Conservation (phyloP, 2,888 invertebrate genomes). For the Xylota sylvarum region DNA sequence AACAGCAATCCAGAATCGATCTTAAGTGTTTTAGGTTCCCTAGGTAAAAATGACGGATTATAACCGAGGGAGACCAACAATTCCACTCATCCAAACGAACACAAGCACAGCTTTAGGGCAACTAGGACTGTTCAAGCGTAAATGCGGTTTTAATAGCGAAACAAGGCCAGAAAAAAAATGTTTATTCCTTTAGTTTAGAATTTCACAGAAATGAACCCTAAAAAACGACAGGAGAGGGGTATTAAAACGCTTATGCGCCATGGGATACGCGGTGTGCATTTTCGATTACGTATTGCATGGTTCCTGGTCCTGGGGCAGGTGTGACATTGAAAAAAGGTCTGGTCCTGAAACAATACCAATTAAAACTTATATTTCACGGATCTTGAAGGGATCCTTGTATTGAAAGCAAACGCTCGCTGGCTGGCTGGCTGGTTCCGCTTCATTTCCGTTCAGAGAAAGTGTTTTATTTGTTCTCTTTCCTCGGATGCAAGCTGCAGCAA, state of each 20-base stretch:
- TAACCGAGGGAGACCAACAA: conserved; percentile 23
- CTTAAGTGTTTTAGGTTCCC: conserved; percentile 66
- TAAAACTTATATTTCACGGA: conserved; percentile 38
- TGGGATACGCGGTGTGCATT: conserved; percentile 42
- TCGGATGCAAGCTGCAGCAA: conserved; percentile 57
- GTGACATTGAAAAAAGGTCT: conserved; percentile 61
- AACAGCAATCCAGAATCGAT: conserved; percentile 52
- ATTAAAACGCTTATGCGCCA: conserved; percentile 62
- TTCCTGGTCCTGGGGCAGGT: conserved; percentile 47
- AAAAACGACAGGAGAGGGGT: conserved; percentile 45
- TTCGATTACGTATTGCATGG: conserved; percentile 4
- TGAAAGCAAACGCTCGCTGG: conserved; percentile 18
- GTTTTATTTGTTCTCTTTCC: background rate
- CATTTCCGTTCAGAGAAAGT: conserved; percentile 37
- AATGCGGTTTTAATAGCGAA: conserved; percentile 65
- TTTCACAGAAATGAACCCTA: conserved; percentile 50
- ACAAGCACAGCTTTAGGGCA: background rate
- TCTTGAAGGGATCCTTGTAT: background rate
- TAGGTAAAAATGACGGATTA: conserved; percentile 32
- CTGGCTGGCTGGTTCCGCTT: conserved; percentile 27
- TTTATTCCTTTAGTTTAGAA: conserved; percentile 54
- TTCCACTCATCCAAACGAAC: conserved; percentile 53
- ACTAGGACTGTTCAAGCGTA: conserved; percentile 52
- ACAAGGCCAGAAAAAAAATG: conserved; percentile 23
- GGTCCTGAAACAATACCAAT: conserved; percentile 59